Evolutionary conservation across 2,888 invertebrate genomes (phyloP).

Genomic region (Zhengitettix transpicula): DNA sequence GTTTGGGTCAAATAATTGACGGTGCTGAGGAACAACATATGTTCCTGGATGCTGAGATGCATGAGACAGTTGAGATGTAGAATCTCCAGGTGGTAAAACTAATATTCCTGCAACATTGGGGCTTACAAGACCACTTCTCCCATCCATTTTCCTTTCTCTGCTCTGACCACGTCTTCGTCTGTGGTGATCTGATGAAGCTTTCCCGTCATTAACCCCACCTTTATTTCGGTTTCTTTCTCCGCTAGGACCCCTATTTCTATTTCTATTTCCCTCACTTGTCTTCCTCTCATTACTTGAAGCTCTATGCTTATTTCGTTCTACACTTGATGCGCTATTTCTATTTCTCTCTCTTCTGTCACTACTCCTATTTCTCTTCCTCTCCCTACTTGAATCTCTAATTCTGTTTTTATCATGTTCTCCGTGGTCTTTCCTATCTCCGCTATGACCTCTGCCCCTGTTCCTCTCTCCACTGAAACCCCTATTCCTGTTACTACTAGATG

Average conservation of each 20-base stretch:
- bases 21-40: constrained; percentile 19
- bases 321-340: background rate
- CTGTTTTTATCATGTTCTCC: constrained; percentile 23
- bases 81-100: background rate
- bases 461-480: background rate
- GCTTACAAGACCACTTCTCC: constrained; percentile 21
- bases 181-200: constrained; percentile 2
- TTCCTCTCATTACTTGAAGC: background rate
- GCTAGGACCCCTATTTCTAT: background rate
- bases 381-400: constrained; percentile 18
- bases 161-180: background rate
- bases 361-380: constrained; percentile 16
- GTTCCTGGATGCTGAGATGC: background rate
- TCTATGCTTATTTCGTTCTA: background rate
- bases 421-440: constrained; percentile 12
- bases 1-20: constrained; percentile 42
- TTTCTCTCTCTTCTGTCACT: background rate
- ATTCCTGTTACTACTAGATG: background rate
- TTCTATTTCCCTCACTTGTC: background rate
- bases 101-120: background rate
- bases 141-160: background rate
- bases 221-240: background rate
- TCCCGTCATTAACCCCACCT: background rate
- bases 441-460: constrained; percentile 25
- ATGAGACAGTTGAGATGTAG: background rate